Base-by-base conservation (phyloP, 2,888 invertebrate genomes). In the Lordiphosa andalusiaca region DNA sequence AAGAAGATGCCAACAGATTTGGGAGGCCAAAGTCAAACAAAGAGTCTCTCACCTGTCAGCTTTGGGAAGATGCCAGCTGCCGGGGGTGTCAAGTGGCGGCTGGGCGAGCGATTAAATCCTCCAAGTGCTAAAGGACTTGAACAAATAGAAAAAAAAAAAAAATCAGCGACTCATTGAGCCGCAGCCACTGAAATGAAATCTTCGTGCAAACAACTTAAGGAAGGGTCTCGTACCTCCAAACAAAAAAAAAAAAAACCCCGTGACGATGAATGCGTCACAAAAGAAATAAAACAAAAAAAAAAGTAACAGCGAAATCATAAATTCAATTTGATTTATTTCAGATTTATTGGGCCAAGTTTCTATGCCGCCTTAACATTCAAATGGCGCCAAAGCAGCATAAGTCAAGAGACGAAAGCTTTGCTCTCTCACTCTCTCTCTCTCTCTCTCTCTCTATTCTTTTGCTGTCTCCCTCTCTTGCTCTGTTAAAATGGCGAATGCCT, bases 281-380 rank as follows among this genome's bases (percentile, higher is more conserved):
- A 40, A 7, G 36, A 51, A 51, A 35, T 36, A 25, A 44, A 50
- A 50, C 25, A 40, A 49, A 48, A 16, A 48, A 16, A 16, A 56
- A 58, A 59, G 30, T 55, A 67, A 67, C 53, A 73, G 61, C 69
- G 59, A 67, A 75, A 80, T 66, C 85, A 80, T 85, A 85, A 80
- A 80, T 80, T 85, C 76, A 85, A 81, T 81, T 83, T 83, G 80
- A 83, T 85, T 83, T 73, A 68, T 69, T 69, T 66, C 56, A 69
- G 69, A 75, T 80, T 71, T 72, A 74, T 80, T 82, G 64, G 63
- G 51, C 49, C n/a, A 49, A 47, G 46, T 44, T 30, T n/a, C 50
- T 42, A 39, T 33, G 21, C 39, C 53, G 40, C 36, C 62, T 35
- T 23, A 35, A 60, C 46, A 48, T 67, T 60, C 54, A 60, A 67